Evolutionary conservation across 2,113 vertebrate species (phyloP).

Genomic region (Bos taurus): DNA sequence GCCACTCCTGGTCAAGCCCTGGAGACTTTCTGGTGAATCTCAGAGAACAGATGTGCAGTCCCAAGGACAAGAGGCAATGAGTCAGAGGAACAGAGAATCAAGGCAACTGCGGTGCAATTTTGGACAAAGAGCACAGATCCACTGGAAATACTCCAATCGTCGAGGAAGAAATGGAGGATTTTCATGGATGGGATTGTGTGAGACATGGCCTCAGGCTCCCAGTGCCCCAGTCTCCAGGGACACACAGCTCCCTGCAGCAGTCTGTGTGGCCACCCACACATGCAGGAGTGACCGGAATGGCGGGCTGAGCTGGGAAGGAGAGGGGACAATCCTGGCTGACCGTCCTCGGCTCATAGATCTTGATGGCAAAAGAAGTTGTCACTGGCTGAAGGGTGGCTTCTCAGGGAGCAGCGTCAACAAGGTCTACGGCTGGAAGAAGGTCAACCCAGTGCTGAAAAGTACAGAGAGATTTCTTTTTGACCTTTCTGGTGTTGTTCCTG

Average conservation of each 20-base stretch:
- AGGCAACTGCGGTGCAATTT: background rate
- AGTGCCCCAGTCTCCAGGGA: background rate
- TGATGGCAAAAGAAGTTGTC: background rate
- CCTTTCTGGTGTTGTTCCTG: background rate
- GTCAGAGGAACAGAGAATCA: background rate
- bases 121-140: background rate
- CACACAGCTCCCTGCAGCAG: background rate
- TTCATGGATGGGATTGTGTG: background rate
- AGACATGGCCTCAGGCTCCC: background rate
- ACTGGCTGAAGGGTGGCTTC: background rate
- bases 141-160: background rate
- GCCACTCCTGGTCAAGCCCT: rapidly evolving
- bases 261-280: background rate
- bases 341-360: background rate
- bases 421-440: background rate
- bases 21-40: background rate
- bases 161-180: background rate
- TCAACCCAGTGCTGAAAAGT: background rate
- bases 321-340: background rate
- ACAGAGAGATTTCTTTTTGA: background rate
- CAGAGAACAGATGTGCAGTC: rapidly evolving
- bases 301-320: background rate
- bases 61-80: background rate
- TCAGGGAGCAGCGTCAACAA: background rate
- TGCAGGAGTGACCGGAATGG: background rate